Conservation (phyloP, 2,113 vertebrate genomes). For the Cathartes aura region DNA sequence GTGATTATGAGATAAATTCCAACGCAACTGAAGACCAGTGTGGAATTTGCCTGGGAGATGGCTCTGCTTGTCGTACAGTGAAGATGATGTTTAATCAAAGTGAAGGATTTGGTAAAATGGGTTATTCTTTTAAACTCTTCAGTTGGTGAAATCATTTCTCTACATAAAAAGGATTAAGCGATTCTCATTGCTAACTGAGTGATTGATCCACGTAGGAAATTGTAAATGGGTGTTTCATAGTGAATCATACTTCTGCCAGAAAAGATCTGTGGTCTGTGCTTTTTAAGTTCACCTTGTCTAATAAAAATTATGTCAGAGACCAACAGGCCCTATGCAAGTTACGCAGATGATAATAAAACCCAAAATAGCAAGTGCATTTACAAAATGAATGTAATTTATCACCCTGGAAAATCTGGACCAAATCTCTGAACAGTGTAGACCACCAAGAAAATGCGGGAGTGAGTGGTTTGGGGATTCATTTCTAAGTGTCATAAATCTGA, state of each 20-base stretch:
- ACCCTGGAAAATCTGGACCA: neutral
- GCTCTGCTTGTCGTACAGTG: constrained; percentile 89
- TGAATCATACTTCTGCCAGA: neutral
- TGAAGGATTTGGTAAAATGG: constrained; percentile 88
- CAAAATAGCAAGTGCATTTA: neutral
- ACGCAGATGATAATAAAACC: neutral
- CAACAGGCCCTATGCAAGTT: neutral
- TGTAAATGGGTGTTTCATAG: neutral
- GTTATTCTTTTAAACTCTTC: neutral
- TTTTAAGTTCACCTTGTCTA: neutral
- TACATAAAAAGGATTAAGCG: neutral
- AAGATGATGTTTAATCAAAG: constrained; percentile 86
- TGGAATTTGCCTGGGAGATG: constrained; percentile 92
- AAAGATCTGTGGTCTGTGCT: neutral
- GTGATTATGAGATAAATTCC: constrained; percentile 95
- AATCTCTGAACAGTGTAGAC: neutral
- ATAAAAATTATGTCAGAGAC: neutral
- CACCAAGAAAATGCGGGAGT: neutral
- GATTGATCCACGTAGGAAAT: accelerated
- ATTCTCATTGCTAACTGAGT: neutral
- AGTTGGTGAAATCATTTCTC: neutral
- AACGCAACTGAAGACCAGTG: constrained; percentile 93
- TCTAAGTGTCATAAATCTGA: neutral
- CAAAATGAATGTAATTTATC: neutral
- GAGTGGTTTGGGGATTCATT: neutral